These are phyloP conservation scores for Trogon melanurus DNA, from an alignment of 2,113 vertebrate species.

Conservation along the genomic window DNA sequence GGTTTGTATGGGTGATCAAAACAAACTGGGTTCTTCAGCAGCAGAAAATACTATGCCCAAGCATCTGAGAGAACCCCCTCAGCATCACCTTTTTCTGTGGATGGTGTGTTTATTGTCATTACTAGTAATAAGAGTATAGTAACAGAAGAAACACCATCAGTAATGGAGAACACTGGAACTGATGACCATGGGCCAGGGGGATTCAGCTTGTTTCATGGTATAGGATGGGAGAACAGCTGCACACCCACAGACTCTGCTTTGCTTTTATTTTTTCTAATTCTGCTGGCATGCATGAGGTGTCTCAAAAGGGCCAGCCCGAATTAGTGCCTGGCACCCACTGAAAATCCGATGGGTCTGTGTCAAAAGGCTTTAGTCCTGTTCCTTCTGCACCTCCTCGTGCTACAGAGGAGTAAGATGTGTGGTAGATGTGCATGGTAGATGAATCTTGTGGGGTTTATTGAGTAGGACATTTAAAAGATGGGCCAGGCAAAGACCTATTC, in stretches of 20 bases:
- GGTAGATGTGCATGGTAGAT: not conserved
- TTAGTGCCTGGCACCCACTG: not conserved
- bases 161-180: not conserved
- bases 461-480: not conserved
- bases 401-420: not conserved
- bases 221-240: not conserved
- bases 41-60: not conserved
- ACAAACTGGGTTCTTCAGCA: not conserved
- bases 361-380: not conserved
- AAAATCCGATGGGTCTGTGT: not conserved
- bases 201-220: not conserved
- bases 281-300: not conserved
- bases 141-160: not conserved
- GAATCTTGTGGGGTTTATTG: not conserved
- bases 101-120: not conserved
- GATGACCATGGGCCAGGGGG: not conserved
- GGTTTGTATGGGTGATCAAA: not conserved
- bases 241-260: not conserved
- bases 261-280: not conserved
- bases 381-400: not conserved
- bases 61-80: not conserved
- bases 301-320: not conserved
- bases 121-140: not conserved
- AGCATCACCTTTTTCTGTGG: not conserved
- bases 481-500: not conserved